Evolutionary conservation across 2,113 vertebrate species (phyloP), one percentile per base, ranked within the genome.

Genomic region (Gambusia affinis): DNA sequence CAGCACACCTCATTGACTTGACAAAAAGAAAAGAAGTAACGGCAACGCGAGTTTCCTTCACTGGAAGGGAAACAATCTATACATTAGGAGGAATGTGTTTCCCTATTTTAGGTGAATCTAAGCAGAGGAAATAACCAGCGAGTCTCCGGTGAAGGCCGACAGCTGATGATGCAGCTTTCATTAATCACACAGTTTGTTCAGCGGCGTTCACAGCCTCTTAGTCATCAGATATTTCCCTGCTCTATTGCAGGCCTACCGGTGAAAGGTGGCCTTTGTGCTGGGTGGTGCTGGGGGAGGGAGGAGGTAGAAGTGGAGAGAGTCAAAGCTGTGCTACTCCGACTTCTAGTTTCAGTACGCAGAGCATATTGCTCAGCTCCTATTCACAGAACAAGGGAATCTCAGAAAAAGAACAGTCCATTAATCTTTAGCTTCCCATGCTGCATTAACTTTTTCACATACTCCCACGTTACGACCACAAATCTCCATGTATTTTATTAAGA

Each of bases 191-290:
- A 82, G 83, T 83, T 65, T 70, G 76, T 89, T 85, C 88, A 80
- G 86, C 78, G 78, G 90, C 67, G 70, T 89, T 89, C 57, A 39
- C 84, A 92, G 88, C 75, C 82, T 88, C 91, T 91, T 88, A 92
- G 90, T 93, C 92, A 94, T 92, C 87, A 92, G 89, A 91, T 92
- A 89, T 87, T 86, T 86, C 84, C 88, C 82, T 47, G 70, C 77
- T 85, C 85, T 72, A 73, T 83, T 85, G 73, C 72, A 69, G 78
- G 83, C 80, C 76, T 84, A 72, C 51, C 71, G 76, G 89, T 92
- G 87, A 94, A 93, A 90, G 86, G 80, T 85, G 77, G 85, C 67
- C 85, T 90, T 93, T 94, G 92, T 93, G 81, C 60, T 11, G 47
- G 31, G 51, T 22, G 65, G 31, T 67, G 62, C 63, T 67, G 63